Evolutionary conservation across 2,113 vertebrate species (phyloP).

Genomic region (Megaceryle maxima): DNA sequence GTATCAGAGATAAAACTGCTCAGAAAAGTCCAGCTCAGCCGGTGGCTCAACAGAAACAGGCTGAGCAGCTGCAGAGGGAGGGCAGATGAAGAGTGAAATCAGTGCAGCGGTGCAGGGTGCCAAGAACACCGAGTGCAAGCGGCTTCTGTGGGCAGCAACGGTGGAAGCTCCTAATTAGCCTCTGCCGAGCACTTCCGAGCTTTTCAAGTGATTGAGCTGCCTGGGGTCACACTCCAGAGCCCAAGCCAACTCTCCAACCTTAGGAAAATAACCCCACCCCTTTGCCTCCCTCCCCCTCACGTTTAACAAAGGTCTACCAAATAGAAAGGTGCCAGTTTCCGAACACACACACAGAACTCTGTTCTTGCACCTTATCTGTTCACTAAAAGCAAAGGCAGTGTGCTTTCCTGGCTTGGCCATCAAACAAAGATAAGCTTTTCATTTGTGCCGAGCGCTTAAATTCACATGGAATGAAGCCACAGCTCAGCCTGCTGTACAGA

Average conservation of each 20-base stretch:
- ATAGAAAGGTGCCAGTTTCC: background rate
- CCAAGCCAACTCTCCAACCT: background rate
- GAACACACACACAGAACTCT: background rate
- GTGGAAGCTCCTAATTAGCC: conserved; percentile 40
- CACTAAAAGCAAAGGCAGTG: background rate
- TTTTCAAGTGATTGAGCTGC: conserved; percentile 2
- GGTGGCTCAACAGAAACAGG: background rate
- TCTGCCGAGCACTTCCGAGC: fast-evolving
- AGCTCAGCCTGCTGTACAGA: fast-evolving
- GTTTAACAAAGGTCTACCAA: background rate
- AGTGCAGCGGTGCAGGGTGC: background rate
- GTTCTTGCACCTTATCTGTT: background rate
- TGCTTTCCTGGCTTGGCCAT: background rate
- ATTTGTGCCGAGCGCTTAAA: background rate
- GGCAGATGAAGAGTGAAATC: conserved; percentile 23
- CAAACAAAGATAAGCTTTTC: background rate
- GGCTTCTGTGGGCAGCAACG: background rate
- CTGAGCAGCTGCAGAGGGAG: background rate
- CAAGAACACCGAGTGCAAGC: conserved; percentile 56
- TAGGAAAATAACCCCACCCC: background rate
- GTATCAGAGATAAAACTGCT: background rate
- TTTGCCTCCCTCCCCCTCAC: background rate
- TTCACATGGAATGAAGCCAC: background rate
- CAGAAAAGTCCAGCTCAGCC: background rate
- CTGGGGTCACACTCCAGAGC: background rate